Evolutionary conservation across 2,888 invertebrate species (phyloP), one percentile per base, ranked within the genome.

Genomic region (Oxystoma pomonae): DNA sequence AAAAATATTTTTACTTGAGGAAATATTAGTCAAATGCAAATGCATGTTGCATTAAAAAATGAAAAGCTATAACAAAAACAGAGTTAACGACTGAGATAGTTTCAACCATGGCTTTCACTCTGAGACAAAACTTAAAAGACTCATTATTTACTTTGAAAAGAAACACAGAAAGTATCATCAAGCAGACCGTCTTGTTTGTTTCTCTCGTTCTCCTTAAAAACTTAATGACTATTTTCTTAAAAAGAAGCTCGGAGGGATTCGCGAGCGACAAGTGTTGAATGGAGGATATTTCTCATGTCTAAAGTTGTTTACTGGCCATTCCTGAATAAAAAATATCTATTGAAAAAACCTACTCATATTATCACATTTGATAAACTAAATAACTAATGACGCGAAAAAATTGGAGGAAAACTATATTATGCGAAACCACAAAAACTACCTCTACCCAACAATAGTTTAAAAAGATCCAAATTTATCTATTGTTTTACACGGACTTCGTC

Each of bases 261-360:
- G 35, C 35, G 5, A 35, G 35, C 35, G 35, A 35, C 35, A 35
- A 35, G 35, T 35, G 35, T 7, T 35, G 65, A 65, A 65, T 62
- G 58, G 58, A 58, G 55, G 60, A 60, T 65, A 65, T 65, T 63
- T 65, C 63, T 65, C 65, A 65, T 61, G 63, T 63, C 63, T 35
- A 58, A 55, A 53, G 22, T 60, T 65, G 65, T 65, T 65, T 65
- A 62, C 65, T 61, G 63, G 60, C 65, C 65, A 65, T 65, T 65
- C 63, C 63, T 65, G 63, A 65, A 65, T 35, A 12, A 35, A 12
- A 7, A 35, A 35, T 35, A 35, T 35, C 12, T 35, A 35, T 7
- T 35, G 3, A 35, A 35, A 35, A 35, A 35, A 35, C 35, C 35
- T 35, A 35, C 35, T 35, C 35, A 35, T 12, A n/a, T n/a, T n/a